A percentile compares a stretch with the other conserved stretches of the same genome.
phyloP scores from a whole-genome alignment of 2,797 vertebrate genomes.

The Australoheros facetus region DNA sequence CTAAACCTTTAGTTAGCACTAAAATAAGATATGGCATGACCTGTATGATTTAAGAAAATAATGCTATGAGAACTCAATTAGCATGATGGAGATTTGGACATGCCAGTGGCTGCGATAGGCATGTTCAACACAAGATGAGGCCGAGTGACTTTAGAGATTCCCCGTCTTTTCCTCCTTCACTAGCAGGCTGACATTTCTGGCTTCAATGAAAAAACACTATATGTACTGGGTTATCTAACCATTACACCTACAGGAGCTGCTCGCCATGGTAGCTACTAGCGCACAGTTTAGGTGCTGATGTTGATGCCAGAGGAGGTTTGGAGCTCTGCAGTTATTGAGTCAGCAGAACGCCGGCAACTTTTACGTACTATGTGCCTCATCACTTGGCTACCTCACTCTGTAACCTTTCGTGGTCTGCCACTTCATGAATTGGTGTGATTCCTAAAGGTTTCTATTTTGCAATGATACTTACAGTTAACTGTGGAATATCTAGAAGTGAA shows the following conservation, averaged over 20 bases:
- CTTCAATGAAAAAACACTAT: background rate
- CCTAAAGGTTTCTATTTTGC: accelerated
- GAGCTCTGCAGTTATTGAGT: background rate
- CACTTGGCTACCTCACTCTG: background rate
- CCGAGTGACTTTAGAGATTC: too few species aligned
- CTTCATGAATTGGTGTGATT: accelerated
- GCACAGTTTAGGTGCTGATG: background rate
- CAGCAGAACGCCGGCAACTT: background rate
- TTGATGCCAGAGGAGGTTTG: background rate
- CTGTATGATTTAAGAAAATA: background rate
- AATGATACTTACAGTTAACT: background rate
- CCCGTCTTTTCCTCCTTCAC: too few species aligned
- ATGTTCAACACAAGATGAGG: too few species aligned
- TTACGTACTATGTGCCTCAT: background rate
- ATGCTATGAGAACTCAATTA: too few species aligned
- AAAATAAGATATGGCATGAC: background rate
- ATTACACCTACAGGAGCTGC: background rate
- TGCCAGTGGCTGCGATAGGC: too few species aligned
- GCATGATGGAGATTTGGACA: too few species aligned
- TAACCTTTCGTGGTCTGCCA: background rate
- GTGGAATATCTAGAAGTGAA: background rate
- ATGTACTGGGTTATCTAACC: background rate
- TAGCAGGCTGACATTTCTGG: background rate
- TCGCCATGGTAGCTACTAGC: background rate
- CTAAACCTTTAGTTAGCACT: background rate